Conservation (phyloP, 2,113 vertebrate species). For the Equus quagga region DNA sequence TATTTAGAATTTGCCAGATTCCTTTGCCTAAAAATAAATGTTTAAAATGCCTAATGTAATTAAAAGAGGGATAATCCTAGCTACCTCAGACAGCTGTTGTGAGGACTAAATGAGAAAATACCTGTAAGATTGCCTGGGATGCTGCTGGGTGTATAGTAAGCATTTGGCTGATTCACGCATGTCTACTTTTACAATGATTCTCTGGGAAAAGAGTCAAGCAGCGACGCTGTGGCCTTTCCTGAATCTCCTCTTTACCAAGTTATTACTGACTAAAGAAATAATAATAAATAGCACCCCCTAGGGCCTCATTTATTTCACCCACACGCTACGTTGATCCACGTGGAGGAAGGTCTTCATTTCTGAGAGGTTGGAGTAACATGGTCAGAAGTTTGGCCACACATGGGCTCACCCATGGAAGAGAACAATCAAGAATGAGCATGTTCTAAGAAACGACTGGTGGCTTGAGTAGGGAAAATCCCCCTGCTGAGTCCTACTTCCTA, state of each 20-base stretch:
- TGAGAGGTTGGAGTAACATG: accelerated
- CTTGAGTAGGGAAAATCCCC: no score
- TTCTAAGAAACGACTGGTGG: not conserved
- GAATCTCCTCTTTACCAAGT: not conserved
- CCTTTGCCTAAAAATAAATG: not conserved
- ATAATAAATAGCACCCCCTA: accelerated
- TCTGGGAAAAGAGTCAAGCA: not conserved
- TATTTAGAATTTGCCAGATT: not conserved
- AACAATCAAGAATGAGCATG: not conserved
- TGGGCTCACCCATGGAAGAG: not conserved
- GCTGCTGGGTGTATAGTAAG: not conserved
- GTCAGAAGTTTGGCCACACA: not conserved
- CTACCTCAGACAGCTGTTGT: not conserved
- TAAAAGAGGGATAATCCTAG: not conserved
- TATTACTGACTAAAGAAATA: not conserved
- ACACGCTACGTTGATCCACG: accelerated
- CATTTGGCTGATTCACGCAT: accelerated
- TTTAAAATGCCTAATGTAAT: not conserved
- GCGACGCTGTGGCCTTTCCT: not conserved
- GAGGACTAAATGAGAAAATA: not conserved
- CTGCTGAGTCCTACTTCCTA: not conserved
- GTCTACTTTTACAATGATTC: no score
- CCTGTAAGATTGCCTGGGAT: accelerated
- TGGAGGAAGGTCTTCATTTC: accelerated
- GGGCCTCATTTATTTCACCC: accelerated